Evolutionary conservation across 2,797 vertebrate species (phyloP).

Genomic region (Lophura swinhoii): DNA sequence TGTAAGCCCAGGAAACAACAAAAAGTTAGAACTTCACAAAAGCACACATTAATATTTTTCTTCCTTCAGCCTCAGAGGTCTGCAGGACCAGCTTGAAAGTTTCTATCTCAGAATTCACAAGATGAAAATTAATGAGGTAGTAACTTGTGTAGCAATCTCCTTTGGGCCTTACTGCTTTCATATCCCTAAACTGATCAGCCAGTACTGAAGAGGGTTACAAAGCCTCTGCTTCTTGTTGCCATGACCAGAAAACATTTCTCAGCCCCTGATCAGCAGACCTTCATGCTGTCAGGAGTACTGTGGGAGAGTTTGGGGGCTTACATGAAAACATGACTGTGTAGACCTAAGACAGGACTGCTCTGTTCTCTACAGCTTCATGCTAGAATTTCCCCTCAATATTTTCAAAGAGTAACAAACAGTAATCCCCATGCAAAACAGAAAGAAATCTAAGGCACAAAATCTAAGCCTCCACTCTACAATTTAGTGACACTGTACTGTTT

Average conservation of each 20-base stretch:
- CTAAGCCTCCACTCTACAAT: background rate
- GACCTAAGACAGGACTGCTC: background rate
- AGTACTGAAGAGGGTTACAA: background rate
- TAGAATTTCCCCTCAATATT: background rate
- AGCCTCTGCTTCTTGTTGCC: background rate
- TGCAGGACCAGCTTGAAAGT: background rate
- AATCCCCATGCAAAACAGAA: background rate
- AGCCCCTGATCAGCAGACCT: background rate
- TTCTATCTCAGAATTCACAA: background rate
- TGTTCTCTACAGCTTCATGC: background rate
- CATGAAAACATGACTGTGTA: background rate
- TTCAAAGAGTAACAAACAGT: background rate
- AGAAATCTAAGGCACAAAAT: background rate
- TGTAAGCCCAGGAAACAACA: conserved; percentile 61
- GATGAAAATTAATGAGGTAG: background rate
- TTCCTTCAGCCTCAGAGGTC: background rate
- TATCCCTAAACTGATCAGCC: background rate
- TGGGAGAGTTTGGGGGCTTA: background rate
- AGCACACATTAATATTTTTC: background rate
- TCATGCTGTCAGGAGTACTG: background rate
- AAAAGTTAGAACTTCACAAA: conserved; percentile 14
- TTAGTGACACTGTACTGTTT: background rate
- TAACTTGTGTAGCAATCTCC: background rate
- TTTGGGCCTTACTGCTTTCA: background rate
- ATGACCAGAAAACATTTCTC: background rate